phyloP scores from a whole-genome alignment of 2,888 invertebrate genomes.

The Aphidoletes aphidimyza region DNA sequence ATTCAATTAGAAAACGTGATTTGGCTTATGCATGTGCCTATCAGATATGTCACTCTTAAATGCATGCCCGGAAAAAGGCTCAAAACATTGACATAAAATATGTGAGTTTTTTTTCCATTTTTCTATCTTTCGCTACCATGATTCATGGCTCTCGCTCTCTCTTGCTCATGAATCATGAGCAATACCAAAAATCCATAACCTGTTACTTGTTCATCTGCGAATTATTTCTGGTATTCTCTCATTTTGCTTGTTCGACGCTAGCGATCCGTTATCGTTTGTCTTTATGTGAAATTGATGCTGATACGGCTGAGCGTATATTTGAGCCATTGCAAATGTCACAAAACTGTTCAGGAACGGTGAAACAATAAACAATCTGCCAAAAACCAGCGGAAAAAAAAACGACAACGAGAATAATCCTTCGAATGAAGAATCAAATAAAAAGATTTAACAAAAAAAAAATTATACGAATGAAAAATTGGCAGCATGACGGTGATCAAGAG shows the following conservation, averaged over 20 bases:
- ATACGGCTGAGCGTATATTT: background rate
- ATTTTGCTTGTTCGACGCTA: background rate
- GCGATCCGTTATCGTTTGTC: background rate
- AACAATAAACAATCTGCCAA: too few relatives aligned
- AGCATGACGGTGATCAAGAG: conserved; percentile 25
- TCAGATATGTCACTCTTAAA: conserved; percentile 20
- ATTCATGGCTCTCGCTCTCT: too few relatives aligned
- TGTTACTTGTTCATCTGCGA: background rate
- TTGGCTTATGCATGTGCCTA: conserved; percentile 12
- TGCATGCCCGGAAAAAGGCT: background rate
- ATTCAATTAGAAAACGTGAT: conserved; percentile 8
- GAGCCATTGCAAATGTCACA: background rate
- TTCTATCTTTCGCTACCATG: background rate
- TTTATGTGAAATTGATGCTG: conserved; percentile 4
- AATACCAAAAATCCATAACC: conserved; percentile 2
- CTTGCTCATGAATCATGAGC: too few relatives aligned
- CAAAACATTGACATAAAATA: background rate
- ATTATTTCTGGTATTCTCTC: background rate
- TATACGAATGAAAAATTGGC: conserved; percentile 33
- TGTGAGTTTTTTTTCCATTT: background rate
- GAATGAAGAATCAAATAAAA: background rate
- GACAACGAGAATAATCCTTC: background rate
- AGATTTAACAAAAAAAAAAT: background rate
- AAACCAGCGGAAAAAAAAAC: too few relatives aligned
- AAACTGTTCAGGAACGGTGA: background rate